Evolutionary conservation across 2,888 invertebrate genomes (phyloP), one percentile per base, ranked within the genome.

Genomic region (Aricia artaxerxes): DNA sequence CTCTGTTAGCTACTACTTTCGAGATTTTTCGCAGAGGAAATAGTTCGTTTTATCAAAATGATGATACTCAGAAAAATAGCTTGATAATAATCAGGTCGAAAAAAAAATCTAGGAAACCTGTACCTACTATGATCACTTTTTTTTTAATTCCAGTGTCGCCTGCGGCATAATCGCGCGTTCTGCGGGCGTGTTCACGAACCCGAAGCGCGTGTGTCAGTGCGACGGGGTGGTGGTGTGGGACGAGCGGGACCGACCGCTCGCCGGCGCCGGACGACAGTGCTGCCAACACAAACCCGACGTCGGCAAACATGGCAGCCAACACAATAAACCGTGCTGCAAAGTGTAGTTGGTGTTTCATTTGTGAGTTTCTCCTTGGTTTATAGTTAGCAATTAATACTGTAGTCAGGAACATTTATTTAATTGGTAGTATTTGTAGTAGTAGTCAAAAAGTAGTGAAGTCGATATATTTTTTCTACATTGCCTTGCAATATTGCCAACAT

Each of bases 221-320:
- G 98, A 98, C 93, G 98, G 98, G 0, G 95, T 97, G 0, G 96
- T 97, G 0, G 95, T 98, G 11, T 98, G 98, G 98, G 98, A 98
- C 87, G 98, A 98, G 90, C 92, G 96, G 75, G 95, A 96, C 81
- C 92, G 94, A 76, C 96, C 96, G 0, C 85, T 95, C 31, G 92
- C 91, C 78, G 94, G 95, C 1, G 86, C 85, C 77, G 93, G 91
- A 69, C 83, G 90, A 35, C 83, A 84, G 40, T 88, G 90, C 78
- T 88, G 90, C 57, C 81, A 84, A 77, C 80, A 81, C 13, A 75
- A 80, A 49, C 49, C 91, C 78, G 94, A 95, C 1, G 85, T 85
- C 78, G 93, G 91, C 73, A 83, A 90, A 35, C 83, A 84, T 38
- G 88, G 90, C 78, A 88, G 90, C 60, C 81, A 84, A 77, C 80